Evolutionary conservation across 2,113 vertebrate species (phyloP).

Genomic region (Ctenomys sociabilis): DNA sequence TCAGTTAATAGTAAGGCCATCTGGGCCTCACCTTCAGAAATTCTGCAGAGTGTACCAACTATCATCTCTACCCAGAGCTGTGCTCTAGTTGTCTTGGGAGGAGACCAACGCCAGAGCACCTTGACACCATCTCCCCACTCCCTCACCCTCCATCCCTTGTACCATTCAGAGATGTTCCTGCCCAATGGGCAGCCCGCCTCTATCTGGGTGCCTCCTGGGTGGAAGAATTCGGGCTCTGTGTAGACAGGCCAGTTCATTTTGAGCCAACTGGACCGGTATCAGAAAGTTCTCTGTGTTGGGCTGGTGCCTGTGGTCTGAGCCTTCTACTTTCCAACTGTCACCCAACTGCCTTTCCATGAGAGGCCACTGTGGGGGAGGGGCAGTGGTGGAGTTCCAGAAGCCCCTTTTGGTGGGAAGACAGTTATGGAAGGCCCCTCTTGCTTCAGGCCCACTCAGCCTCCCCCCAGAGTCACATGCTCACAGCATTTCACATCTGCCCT

Average conservation of each 20-base stretch:
- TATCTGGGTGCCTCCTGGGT: conserved; percentile 67
- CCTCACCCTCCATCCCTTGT: neutral
- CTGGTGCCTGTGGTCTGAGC: conserved; percentile 39
- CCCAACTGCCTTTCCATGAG: conserved; percentile 67
- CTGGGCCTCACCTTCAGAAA: neutral
- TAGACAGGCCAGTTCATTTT: conserved; percentile 77
- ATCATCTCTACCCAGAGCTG: neutral
- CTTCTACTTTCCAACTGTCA: conserved; percentile 78
- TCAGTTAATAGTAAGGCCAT: neutral
- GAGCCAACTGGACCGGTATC: neutral
- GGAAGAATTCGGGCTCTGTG: conserved; percentile 63
- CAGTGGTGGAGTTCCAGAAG: neutral
- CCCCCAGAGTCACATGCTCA: too few relatives aligned
- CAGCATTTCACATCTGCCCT: neutral
- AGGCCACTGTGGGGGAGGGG: conserved; percentile 7
- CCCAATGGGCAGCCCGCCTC: conserved; percentile 67
- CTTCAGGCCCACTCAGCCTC: neutral
- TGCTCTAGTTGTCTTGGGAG: rapidly evolving
- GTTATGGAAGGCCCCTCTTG: neutral
- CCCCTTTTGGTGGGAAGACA: neutral
- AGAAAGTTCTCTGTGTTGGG: conserved; percentile 67
- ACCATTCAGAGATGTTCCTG: conserved; percentile 76
- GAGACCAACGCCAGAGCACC: neutral
- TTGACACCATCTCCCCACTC: neutral
- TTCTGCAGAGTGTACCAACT: rapidly evolving